A percentile compares a stretch with the other conserved stretches of the same genome.
Conservation (phyloP, 2,113 vertebrate genomes). For the Cyanoliseus patagonus region DNA sequence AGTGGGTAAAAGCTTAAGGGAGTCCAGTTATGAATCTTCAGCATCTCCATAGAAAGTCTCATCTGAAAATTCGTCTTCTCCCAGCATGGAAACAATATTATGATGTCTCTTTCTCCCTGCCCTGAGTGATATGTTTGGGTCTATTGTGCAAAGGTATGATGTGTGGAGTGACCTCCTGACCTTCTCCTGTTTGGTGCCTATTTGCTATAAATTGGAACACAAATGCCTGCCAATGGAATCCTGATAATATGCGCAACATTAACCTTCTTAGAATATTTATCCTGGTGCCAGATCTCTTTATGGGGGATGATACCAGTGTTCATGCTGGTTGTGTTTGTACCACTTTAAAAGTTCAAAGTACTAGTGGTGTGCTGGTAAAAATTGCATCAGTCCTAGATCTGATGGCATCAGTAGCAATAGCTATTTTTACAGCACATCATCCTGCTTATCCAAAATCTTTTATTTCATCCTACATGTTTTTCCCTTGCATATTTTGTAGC, state of each 20-base stretch:
- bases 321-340: not conserved
- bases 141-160: accelerated
- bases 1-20: not conserved
- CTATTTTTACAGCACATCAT: not conserved
- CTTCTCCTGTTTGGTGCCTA: not conserved
- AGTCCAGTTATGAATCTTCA: not conserved
- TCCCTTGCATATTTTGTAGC: not conserved
- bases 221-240: not conserved
- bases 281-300: not conserved
- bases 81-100: accelerated
- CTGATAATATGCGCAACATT: accelerated
- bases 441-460: not conserved
- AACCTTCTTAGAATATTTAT: not conserved
- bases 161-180: not conserved
- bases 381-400: not conserved
- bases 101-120: too few relatives aligned
- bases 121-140: not conserved
- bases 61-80: not conserved
- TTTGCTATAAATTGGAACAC: not conserved
- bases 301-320: not conserved
- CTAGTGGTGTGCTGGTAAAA: not conserved
- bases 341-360: not conserved
- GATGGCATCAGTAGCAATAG: not conserved
- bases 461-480: not conserved
- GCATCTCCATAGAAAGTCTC: not conserved